Percentiles rank a stretch among this genome's conserved stretches.
These are phyloP conservation scores for Brachyptera risi DNA, from an alignment of 2,888 invertebrate species.

Conservation along the genomic window DNA sequence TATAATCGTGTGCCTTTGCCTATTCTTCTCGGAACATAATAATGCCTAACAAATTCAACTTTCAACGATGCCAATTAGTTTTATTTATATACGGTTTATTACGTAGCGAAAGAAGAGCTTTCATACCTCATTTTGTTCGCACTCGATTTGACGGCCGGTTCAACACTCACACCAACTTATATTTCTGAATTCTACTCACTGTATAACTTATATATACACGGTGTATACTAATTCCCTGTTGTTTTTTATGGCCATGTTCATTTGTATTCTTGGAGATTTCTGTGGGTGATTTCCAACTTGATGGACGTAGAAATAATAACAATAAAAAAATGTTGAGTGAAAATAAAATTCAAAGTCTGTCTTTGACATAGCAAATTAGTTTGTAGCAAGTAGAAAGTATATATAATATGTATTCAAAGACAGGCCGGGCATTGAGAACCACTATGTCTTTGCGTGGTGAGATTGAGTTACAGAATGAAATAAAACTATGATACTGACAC, in stretches of 20 bases:
- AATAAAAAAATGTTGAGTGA: slow-evolving; percentile 11
- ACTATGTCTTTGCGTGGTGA: no score
- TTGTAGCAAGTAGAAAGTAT: slow-evolving; percentile 37
- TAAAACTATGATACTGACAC: no score
- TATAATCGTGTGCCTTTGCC: no score
- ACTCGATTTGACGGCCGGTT: not conserved
- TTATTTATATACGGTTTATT: not conserved
- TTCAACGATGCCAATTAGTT: no score
- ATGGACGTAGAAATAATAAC: slow-evolving; percentile 18
- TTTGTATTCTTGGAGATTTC: slow-evolving; percentile 19
- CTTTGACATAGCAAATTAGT: slow-evolving; percentile 52
- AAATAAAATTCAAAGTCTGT: slow-evolving; percentile 44
- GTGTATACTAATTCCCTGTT: not conserved
- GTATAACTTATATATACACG: not conserved
- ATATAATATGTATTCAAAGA: no score
- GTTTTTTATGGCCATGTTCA: not conserved
- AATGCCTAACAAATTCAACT: no score
- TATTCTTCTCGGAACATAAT: no score
- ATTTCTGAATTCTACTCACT: not conserved
- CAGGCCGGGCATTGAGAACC: no score
- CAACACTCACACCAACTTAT: not conserved
- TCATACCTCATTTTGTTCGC: not conserved
- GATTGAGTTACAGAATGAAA: no score
- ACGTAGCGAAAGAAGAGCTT: not conserved
- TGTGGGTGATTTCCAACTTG: slow-evolving; percentile 15